Percentiles rank a stretch among this genome's conserved stretches.
Evolutionary conservation across 2,888 invertebrate genomes (phyloP).

Genomic region (Myopa tessellatipennis): DNA sequence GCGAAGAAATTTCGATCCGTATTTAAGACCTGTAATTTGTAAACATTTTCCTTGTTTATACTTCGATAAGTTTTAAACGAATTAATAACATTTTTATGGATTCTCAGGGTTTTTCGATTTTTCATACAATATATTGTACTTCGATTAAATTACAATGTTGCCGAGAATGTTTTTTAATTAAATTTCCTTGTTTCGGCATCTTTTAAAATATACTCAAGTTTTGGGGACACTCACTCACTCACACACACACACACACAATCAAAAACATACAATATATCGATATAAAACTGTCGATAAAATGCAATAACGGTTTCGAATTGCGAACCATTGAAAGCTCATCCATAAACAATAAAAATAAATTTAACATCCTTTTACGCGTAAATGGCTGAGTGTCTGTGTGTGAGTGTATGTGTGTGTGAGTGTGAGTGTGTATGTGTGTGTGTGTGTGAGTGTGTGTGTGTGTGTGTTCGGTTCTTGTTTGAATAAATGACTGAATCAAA

Average conservation of each 20-base stretch:
- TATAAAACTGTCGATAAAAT: constrained; percentile 28
- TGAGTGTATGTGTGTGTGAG: background rate
- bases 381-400: background rate
- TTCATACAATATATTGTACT: too few species aligned
- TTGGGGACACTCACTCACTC: background rate
- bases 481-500: constrained; percentile 23
- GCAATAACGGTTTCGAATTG: constrained; percentile 33
- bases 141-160: too few species aligned
- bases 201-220: too few species aligned
- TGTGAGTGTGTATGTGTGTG: background rate
- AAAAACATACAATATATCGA: background rate
- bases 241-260: background rate
- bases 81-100: too few species aligned
- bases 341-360: constrained; percentile 35
- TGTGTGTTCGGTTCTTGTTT: background rate
- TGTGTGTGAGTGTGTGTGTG: background rate
- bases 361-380: constrained; percentile 26
- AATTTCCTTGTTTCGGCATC: too few species aligned
- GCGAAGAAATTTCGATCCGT: too few species aligned
- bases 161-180: too few species aligned
- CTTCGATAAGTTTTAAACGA: too few species aligned
- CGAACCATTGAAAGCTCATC: constrained; percentile 35
- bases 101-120: too few species aligned
- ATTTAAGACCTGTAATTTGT: too few species aligned
- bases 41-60: too few species aligned